Percentiles rank a stretch among this genome's conserved stretches.
phyloP scores from a whole-genome alignment of 2,113 vertebrate species.

The Dipodomys ordii region DNA sequence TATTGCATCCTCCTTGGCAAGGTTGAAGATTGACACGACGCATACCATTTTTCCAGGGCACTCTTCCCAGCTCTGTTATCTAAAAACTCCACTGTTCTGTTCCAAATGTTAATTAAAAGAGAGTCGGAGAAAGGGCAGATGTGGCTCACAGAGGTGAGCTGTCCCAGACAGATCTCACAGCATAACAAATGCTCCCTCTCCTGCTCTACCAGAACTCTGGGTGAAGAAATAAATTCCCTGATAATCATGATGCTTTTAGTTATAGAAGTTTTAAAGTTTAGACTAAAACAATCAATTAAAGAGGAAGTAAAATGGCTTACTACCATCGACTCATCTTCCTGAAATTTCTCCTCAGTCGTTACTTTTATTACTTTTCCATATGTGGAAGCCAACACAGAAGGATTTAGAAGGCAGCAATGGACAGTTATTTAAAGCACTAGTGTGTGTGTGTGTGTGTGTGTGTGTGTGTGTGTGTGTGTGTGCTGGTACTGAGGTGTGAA shows the following conservation, averaged over 20 bases:
- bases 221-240: not conserved
- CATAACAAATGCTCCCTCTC: constrained; percentile 4
- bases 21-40: not conserved
- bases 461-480: no score
- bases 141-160: not conserved
- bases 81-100: not conserved
- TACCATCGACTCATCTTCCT: not conserved
- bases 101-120: constrained; percentile 53
- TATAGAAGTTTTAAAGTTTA: not conserved
- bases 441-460: not conserved
- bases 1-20: not conserved
- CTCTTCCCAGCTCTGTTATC: not conserved
- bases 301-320: not conserved
- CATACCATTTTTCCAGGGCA: not conserved
- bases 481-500: no score
- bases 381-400: not conserved
- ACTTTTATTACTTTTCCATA: not conserved
- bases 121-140: constrained; percentile 7
- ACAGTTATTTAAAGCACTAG: not conserved
- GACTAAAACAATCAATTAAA: not conserved
- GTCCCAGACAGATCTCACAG: not conserved
- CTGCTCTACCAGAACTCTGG: not conserved
- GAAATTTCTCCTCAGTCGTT: not conserved
- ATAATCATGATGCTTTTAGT: constrained; percentile 24
- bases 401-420: not conserved